phyloP scores from a whole-genome alignment of 2,113 vertebrate species.

The Pheucticus melanocephalus region DNA sequence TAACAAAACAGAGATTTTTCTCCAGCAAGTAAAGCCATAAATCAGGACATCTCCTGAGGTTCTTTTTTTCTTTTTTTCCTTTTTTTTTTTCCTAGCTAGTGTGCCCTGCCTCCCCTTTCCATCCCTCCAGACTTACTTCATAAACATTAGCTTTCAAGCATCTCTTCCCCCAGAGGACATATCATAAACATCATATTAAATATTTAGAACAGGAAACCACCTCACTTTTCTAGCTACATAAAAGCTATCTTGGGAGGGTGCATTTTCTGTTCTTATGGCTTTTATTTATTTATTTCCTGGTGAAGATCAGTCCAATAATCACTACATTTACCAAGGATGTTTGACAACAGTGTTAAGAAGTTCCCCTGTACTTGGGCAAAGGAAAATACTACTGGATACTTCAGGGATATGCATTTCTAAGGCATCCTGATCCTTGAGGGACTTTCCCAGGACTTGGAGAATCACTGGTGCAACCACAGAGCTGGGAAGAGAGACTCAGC shows the following conservation, averaged over 20 bases:
- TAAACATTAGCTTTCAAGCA: conserved; percentile 69
- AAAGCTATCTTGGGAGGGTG: conserved; percentile 51
- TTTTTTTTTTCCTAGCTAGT: not conserved
- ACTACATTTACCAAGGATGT: not conserved
- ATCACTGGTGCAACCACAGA: not conserved
- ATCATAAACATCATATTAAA: conserved; percentile 61
- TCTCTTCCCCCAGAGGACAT: conserved; percentile 52
- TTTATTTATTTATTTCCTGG: conserved; percentile 50
- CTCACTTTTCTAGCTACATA: conserved; percentile 50
- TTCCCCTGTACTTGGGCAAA: not conserved
- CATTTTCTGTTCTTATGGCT: not conserved
- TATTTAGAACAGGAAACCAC: conserved; percentile 72
- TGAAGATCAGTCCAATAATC: not conserved
- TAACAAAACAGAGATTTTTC: conserved; percentile 30
- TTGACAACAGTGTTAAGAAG: conserved; percentile 31
- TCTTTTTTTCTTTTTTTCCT: not conserved
- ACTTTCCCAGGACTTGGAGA: not conserved
- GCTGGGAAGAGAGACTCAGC: not conserved
- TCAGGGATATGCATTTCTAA: not conserved
- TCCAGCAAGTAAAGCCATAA: conserved; percentile 47
- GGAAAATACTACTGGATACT: not conserved
- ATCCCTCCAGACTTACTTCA: conserved; percentile 66
- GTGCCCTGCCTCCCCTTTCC: conserved; percentile 25
- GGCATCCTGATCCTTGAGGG: not conserved
- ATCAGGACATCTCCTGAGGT: conserved; percentile 52